Base-by-base conservation (phyloP, 1,140 invertebrate species). In the Drosophila repleta region DNA sequence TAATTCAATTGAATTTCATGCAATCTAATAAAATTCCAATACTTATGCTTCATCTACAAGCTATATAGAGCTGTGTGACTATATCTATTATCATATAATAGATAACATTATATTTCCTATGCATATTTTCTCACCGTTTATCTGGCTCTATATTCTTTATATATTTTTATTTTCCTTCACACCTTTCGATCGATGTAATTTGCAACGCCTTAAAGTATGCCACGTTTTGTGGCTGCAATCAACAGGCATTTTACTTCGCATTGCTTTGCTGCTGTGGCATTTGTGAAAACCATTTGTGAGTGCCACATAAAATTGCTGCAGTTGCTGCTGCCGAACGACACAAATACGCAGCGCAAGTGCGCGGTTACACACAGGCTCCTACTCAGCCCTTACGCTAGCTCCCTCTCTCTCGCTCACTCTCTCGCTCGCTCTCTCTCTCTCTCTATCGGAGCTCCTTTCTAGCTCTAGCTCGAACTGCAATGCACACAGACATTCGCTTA, bases 221-320 rank as follows among this genome's bases (percentile, higher is more conserved):
- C 21, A 43, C 53, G 39, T 24, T 71, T 57, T 71, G 62, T 18
- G 43, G 35, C 53, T 21, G 32, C 62, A 71, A 71, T 57, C 68
- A 70, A 70, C 67, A 70, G 66, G 43, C 67, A 41, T 64, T 51
- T 37, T 15, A 21, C 18, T 21, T 35, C 13, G 6, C 32, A 20
- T 39, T 21, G 45, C 39, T 32, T 37, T 46, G 1, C 32, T 35
- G 8, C 32, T 66, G 61, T 41, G 39, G 46, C 49, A 72, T 66
- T 75, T 51, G 32, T 43, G 56, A 61, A 72, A 72, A 43, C 32
- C 61, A 64, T 64, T 55, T 64, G 51, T 64, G 51, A 64, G 43
- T 58, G 55, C 29, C 37, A 29, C 26, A 62, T 35, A 62, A 46
- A 55, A 62, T 49, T 63, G 66, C 58, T 53, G 58, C 66, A 69